Conservation (phyloP, 2,113 vertebrate genomes). For the Suncus etruscus region DNA sequence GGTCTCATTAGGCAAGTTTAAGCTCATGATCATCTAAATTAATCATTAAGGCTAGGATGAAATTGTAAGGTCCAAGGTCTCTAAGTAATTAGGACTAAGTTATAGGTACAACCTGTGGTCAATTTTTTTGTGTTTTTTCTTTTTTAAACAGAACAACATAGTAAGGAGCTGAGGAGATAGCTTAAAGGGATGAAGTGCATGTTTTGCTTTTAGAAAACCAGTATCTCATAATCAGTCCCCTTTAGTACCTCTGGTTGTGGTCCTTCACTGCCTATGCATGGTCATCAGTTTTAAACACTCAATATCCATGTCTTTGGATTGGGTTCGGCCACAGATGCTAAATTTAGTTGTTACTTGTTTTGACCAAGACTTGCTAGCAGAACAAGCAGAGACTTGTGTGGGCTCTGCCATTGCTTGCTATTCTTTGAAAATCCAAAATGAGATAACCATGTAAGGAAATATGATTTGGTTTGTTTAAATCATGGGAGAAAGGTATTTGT, state of each 20-base stretch:
- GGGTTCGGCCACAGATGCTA: neutral
- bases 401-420: neutral
- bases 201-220: no score
- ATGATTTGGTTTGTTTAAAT: neutral
- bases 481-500: neutral
- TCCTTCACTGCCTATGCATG: no score
- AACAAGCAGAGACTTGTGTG: neutral
- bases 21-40: neutral
- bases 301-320: neutral
- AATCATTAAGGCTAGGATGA: neutral
- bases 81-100: neutral
- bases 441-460: neutral
- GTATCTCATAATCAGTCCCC: no score
- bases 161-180: no score
- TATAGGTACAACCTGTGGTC: neutral
- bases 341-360: neutral
- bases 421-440: slow-evolving; percentile 35
- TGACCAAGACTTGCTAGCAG: neutral
- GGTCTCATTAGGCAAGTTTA: neutral
- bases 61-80: neutral
- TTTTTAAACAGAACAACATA: neutral
- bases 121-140: neutral
- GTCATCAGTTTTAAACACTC: neutral
- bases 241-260: no score
- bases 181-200: no score